Percentiles rank a stretch among this genome's conserved stretches.
These are phyloP conservation scores for Nephrotoma flavescens DNA, from an alignment of 2,888 invertebrate genomes.

Conservation along the genomic window DNA sequence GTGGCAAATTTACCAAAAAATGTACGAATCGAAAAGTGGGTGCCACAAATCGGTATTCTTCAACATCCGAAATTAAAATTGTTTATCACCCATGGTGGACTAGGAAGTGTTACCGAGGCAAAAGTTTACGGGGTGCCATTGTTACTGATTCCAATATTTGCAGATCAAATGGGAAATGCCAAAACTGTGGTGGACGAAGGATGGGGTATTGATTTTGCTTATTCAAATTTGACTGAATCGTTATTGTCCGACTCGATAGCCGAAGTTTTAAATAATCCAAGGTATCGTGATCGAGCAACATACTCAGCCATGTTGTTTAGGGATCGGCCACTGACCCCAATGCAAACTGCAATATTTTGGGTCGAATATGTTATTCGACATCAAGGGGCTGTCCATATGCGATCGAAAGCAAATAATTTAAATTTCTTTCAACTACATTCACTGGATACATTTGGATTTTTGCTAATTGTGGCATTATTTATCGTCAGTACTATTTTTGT, in stretches of 20 bases:
- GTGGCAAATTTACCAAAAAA: conserved; percentile 23
- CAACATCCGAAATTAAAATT: conserved; percentile 33
- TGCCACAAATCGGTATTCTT: conserved; percentile 33
- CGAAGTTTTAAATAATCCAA: conserved; percentile 12
- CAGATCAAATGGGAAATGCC: conserved; percentile 37
- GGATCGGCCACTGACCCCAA: conserved; percentile 32
- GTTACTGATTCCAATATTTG: conserved; percentile 37
- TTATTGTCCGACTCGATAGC: conserved; percentile 18
- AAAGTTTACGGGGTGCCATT: conserved; percentile 34
- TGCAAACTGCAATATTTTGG: background rate
- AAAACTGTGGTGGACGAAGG: conserved; percentile 29
- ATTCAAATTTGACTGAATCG: conserved; percentile 22
- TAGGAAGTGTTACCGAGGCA: conserved; percentile 35
- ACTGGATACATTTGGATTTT: background rate
- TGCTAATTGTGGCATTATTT: background rate
- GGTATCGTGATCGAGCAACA: conserved; percentile 18
- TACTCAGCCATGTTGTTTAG: conserved; percentile 29
- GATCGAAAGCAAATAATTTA: conserved; percentile 29
- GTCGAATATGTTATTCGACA: background rate
- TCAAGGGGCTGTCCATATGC: conserved; percentile 22
- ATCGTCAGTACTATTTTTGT: background rate
- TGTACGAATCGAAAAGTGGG: conserved; percentile 31
- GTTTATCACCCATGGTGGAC: conserved; percentile 35
- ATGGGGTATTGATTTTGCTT: conserved; percentile 27
- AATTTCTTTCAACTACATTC: background rate